phyloP scores from a whole-genome alignment of 1,140 invertebrate genomes.

The Orchestia grillus region DNA sequence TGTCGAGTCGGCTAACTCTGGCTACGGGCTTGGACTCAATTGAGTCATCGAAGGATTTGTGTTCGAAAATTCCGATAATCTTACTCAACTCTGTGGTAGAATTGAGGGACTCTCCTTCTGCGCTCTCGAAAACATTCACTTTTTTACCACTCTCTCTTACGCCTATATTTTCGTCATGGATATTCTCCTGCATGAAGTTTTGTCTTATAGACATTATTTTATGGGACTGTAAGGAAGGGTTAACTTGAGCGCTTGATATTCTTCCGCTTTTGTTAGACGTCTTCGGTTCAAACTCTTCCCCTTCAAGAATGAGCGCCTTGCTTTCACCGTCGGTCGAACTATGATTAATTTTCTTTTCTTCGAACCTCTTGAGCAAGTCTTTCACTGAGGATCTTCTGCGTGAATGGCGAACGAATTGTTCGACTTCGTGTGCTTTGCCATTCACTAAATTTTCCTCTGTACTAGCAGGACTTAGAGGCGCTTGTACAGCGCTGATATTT shows the following conservation, averaged over 20 bases:
- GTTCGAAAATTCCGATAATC: constrained; percentile 22
- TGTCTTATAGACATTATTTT: not conserved
- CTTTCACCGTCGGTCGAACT: not conserved
- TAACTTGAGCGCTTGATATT: not conserved
- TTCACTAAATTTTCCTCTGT: not conserved
- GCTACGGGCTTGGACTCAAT: not conserved
- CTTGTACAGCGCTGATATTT: constrained; percentile 18
- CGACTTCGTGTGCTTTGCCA: not conserved
- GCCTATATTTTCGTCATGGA: not conserved
- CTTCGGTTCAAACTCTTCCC: not conserved
- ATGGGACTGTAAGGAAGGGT: not conserved
- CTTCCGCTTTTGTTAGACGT: not conserved
- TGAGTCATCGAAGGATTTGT: not conserved
- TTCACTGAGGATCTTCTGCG: constrained; percentile 19
- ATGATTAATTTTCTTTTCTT: not conserved
- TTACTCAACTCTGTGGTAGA: not conserved
- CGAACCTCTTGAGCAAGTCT: not conserved
- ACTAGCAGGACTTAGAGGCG: not conserved
- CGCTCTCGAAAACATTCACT: not conserved
- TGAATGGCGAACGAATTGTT: not conserved
- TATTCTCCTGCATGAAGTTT: not conserved
- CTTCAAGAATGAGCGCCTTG: not conserved
- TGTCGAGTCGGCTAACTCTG: not conserved
- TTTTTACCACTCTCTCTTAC: not conserved
- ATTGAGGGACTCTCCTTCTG: not conserved